A percentile compares a stretch with the other conserved stretches of the same genome.
Conservation (phyloP, 2,888 invertebrate genomes). For the Nezara viridula region DNA sequence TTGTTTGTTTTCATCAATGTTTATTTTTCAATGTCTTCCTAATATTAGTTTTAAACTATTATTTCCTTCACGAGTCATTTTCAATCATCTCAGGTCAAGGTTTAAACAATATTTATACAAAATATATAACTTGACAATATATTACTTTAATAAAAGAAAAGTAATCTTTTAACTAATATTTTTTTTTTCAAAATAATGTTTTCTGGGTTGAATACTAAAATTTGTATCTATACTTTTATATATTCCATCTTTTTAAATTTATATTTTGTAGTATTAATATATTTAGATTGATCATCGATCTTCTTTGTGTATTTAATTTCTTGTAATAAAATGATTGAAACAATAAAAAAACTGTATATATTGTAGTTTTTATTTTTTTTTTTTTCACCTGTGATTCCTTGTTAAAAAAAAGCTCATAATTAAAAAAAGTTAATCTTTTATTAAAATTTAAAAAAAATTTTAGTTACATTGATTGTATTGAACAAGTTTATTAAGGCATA, state of each 20-base stretch:
- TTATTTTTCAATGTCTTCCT: conserved; percentile 51
- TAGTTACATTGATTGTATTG: too few species aligned
- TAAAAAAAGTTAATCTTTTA: too few species aligned
- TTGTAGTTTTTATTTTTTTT: conserved; percentile 35
- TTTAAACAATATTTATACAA: conserved; percentile 6
- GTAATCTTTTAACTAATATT: conserved; percentile 15
- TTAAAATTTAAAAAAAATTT: too few species aligned
- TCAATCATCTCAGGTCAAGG: conserved; percentile 50
- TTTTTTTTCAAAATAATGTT: conserved; percentile 27
- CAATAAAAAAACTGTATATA: conserved; percentile 55
- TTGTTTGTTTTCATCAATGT: conserved; percentile 46
- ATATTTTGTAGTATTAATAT: conserved; percentile 54
- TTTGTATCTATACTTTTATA: conserved; percentile 17
- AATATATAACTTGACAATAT: conserved; percentile 49
- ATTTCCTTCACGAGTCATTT: conserved; percentile 40
- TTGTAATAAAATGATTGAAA: conserved; percentile 54
- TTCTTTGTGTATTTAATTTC: conserved; percentile 55
- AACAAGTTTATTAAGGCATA: too few species aligned
- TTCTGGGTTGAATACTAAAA: conserved; percentile 50
- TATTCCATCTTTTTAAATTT: conserved; percentile 55
- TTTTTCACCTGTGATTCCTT: not conserved
- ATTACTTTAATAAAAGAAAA: conserved; percentile 17
- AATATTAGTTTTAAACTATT: not conserved
- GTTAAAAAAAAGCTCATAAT: not conserved
- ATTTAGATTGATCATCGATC: conserved; percentile 21